Conservation (phyloP, 2,113 vertebrate genomes). For the Caretta caretta region DNA sequence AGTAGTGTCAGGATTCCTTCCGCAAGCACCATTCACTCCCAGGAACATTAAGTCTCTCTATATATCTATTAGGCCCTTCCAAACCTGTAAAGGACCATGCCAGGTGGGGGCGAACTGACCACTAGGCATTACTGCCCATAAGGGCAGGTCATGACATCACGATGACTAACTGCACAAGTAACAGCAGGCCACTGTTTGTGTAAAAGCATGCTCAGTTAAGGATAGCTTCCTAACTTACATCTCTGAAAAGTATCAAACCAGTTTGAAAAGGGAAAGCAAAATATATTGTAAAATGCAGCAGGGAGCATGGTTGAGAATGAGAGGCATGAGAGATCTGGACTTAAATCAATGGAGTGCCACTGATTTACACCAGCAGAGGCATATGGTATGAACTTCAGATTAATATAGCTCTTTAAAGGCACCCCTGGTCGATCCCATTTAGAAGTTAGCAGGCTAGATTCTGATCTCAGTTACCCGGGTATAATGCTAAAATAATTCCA, state of each 20-base stretch:
- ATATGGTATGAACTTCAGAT: not conserved
- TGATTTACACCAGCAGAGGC: not conserved
- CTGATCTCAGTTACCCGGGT: not conserved
- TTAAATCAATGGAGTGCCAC: not conserved
- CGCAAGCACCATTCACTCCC: not conserved
- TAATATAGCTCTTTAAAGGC: not conserved
- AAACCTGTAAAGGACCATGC: not conserved
- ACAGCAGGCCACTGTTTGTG: not conserved
- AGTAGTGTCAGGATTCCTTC: not conserved
- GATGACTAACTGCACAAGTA: not conserved
- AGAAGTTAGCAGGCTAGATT: not conserved
- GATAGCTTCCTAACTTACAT: not conserved
- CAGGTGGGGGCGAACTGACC: not conserved
- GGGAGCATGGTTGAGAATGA: not conserved
- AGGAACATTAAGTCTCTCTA: not conserved
- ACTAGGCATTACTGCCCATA: not conserved
- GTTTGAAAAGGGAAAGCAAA: not conserved
- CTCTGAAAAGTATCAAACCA: not conserved
- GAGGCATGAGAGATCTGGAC: not conserved
- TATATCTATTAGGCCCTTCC: not conserved
- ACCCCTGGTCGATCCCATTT: fast-evolving
- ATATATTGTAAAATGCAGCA: not conserved
- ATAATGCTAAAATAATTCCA: not conserved
- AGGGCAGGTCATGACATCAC: too few species aligned
- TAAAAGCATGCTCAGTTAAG: not conserved